These are phyloP conservation scores for Cardinalis cardinalis DNA, from an alignment of 2,113 vertebrate genomes.

Conservation along the genomic window DNA sequence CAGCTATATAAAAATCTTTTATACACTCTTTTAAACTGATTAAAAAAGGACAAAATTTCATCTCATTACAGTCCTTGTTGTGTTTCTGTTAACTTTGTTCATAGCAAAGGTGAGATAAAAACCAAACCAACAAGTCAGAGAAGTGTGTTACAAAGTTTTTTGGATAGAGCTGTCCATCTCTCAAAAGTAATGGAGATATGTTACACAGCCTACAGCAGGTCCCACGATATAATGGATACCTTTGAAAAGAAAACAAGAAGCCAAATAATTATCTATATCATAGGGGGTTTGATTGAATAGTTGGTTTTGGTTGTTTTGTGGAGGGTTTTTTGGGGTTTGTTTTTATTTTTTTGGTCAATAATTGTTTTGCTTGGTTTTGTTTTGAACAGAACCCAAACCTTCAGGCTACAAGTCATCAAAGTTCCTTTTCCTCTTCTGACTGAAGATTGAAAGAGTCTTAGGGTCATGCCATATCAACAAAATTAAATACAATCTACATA, in stretches of 20 bases:
- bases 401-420: neutral
- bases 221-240: accelerated
- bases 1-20: neutral
- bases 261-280: neutral
- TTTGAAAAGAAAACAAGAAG: neutral
- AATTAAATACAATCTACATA: neutral
- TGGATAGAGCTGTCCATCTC: neutral
- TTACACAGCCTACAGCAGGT: neutral
- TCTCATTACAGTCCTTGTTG: neutral
- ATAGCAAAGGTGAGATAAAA: neutral
- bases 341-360: neutral
- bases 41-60: neutral
- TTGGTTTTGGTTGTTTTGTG: accelerated
- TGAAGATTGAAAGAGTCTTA: neutral
- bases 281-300: accelerated
- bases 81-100: neutral
- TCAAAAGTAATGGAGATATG: neutral
- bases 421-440: neutral
- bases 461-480: neutral
- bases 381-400: neutral
- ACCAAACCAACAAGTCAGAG: neutral
- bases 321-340: neutral
- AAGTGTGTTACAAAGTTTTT: neutral
- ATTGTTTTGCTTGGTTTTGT: neutral
- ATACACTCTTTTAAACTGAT: neutral